phyloP scores from a whole-genome alignment of 2,888 invertebrate species.

The Rhorus exstirpatorius region DNA sequence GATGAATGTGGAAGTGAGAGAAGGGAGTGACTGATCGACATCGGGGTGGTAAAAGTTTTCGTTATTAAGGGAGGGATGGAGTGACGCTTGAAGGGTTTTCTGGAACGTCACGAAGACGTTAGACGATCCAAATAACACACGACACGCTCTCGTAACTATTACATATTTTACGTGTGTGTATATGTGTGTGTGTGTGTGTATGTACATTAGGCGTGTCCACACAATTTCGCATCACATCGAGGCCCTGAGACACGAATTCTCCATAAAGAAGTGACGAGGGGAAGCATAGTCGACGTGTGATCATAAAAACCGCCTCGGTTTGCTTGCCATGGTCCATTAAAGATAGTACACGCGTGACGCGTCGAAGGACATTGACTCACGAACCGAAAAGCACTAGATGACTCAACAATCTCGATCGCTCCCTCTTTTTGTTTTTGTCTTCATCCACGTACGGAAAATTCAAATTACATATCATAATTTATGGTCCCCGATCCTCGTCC shows the following conservation, averaged over 20 bases:
- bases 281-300: slow-evolving; percentile 1
- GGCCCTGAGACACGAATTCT: slow-evolving; percentile 28
- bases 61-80: slow-evolving; percentile 44
- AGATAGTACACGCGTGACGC: slow-evolving; percentile 7
- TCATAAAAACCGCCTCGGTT: background rate
- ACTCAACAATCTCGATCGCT: background rate
- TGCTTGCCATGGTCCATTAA: slow-evolving; percentile 4
- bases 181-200: background rate
- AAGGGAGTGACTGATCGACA: background rate
- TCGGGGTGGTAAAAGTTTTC: slow-evolving; percentile 59
- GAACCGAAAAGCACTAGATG: background rate
- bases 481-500: background rate
- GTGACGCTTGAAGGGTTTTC: slow-evolving; percentile 62
- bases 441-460: slow-evolving; percentile 6
- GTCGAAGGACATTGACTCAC: slow-evolving; percentile 3
- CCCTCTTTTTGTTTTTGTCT: background rate
- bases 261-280: slow-evolving; percentile 11
- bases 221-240: slow-evolving; percentile 29
- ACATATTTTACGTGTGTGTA: slow-evolving; percentile 7
- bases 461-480: slow-evolving; percentile 11
- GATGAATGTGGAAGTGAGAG: slow-evolving; percentile 3
- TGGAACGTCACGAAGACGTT: slow-evolving; percentile 67
- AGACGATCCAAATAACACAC: slow-evolving; percentile 66
- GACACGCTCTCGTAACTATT: slow-evolving; percentile 44
- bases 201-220: slow-evolving; percentile 38